phyloP scores from a whole-genome alignment of 2,113 vertebrate genomes.

The Cygnus atratus region DNA sequence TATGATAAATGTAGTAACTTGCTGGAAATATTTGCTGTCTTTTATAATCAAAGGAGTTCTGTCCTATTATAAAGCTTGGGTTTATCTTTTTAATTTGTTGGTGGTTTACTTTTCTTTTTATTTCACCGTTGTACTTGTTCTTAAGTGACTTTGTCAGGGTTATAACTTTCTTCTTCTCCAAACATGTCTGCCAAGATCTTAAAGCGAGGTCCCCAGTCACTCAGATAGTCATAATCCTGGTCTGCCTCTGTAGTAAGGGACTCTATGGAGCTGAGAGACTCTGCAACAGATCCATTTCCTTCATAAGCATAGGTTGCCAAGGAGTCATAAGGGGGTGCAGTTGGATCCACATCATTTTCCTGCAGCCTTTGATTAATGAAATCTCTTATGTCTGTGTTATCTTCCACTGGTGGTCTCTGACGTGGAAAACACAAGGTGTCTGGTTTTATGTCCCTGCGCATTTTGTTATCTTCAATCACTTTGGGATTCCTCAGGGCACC shows the following conservation, averaged over 20 bases:
- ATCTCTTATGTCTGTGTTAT: constrained; percentile 90
- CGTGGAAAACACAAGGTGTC: constrained; percentile 78
- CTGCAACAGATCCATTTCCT: constrained; percentile 90
- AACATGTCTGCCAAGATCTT: constrained; percentile 96
- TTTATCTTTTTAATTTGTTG: constrained; percentile 50
- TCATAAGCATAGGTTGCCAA: constrained; percentile 97
- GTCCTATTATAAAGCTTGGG: constrained; percentile 67
- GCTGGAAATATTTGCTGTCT: constrained; percentile 62
- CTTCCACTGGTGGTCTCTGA: constrained; percentile 76
- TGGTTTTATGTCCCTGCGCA: constrained; percentile 92
- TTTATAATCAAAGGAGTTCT: constrained; percentile 59
- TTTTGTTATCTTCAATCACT: constrained; percentile 90
- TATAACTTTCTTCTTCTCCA: constrained; percentile 84
- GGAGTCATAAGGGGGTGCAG: constrained; percentile 94
- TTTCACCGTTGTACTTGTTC: not conserved
- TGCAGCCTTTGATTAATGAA: constrained; percentile 91
- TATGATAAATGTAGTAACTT: constrained; percentile 74
- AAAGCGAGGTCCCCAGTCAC: constrained; percentile 95
- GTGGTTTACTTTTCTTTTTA: constrained; percentile 36
- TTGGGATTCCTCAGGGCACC: constrained; percentile 96
- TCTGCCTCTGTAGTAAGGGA: constrained; percentile 83
- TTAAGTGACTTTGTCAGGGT: constrained; percentile 81
- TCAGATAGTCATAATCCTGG: constrained; percentile 93
- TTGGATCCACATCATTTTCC: constrained; percentile 88
- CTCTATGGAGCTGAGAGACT: constrained; percentile 95